Evolutionary conservation across 1,140 invertebrate genomes (phyloP).

Genomic region (Myzus persicae): DNA sequence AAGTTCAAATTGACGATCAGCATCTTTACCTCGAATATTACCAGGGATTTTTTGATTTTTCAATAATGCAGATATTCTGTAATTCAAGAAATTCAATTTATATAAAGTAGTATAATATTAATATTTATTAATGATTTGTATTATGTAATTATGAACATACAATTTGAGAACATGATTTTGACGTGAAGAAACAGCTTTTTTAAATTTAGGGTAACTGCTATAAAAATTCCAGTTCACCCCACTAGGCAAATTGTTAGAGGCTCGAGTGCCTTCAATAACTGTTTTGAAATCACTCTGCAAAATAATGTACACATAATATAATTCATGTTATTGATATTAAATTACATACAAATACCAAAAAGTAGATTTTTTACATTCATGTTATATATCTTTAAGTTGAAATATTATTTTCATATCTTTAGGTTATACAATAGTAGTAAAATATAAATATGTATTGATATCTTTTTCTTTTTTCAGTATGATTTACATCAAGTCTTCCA

Average conservation of each 20-base stretch:
- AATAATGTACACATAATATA: neutral
- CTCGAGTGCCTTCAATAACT: constrained; percentile 73
- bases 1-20: constrained; percentile 61
- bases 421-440: too few relatives aligned
- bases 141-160: constrained; percentile 64
- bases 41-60: constrained; percentile 70
- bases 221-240: constrained; percentile 76
- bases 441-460: too few relatives aligned
- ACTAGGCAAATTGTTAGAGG: constrained; percentile 74
- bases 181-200: constrained; percentile 70
- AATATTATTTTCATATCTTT: too few relatives aligned
- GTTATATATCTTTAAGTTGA: too few relatives aligned
- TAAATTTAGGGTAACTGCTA: constrained; percentile 75
- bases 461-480: too few relatives aligned
- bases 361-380: neutral
- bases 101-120: constrained; percentile 62
- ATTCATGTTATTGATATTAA: neutral
- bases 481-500: too few relatives aligned
- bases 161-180: constrained; percentile 68
- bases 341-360: neutral
- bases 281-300: constrained; percentile 68
- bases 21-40: constrained; percentile 67
- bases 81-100: constrained; percentile 39
- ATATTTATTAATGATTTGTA: neutral
- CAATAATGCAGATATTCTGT: constrained; percentile 68